Evolutionary conservation across 2,797 vertebrate genomes (phyloP).

Genomic region (Odontamblyopus rebecca): DNA sequence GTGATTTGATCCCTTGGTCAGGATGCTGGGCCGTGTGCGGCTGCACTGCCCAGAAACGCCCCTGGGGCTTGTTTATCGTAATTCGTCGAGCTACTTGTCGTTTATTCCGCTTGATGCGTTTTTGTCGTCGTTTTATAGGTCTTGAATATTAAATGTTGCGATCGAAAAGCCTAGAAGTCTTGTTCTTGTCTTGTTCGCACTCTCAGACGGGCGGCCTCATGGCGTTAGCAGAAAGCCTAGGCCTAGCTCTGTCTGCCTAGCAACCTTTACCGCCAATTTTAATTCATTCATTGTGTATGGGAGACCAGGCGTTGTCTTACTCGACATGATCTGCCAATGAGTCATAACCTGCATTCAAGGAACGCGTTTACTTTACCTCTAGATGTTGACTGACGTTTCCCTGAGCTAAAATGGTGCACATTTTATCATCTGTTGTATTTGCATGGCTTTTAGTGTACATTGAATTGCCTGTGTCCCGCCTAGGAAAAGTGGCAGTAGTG

Average conservation of each 20-base stretch:
- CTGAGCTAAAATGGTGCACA: background rate
- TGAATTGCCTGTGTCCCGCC: too few relatives aligned
- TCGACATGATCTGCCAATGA: background rate
- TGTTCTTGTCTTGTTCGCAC: too few relatives aligned
- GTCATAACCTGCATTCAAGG: background rate
- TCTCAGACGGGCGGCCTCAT: background rate
- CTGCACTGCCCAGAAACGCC: conserved; percentile 4
- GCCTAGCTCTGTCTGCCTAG: conserved; percentile 18
- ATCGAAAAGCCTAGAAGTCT: background rate
- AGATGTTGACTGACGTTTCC: background rate
- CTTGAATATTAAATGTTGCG: background rate
- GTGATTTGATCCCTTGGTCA: background rate
- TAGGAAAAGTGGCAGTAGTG: background rate
- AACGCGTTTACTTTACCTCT: background rate
- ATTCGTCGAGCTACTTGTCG: background rate
- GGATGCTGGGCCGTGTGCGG: background rate
- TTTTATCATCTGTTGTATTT: background rate
- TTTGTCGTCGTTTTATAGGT: background rate
- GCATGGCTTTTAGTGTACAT: background rate
- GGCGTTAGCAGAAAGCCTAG: conserved; percentile 16
- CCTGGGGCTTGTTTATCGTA: background rate
- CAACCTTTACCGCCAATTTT: conserved; percentile 63
- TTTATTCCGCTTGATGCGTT: background rate
- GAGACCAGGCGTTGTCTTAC: background rate
- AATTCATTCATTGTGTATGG: conserved; percentile 28